phyloP scores from a whole-genome alignment of 2,113 vertebrate species.

The Centropus unirufus region DNA sequence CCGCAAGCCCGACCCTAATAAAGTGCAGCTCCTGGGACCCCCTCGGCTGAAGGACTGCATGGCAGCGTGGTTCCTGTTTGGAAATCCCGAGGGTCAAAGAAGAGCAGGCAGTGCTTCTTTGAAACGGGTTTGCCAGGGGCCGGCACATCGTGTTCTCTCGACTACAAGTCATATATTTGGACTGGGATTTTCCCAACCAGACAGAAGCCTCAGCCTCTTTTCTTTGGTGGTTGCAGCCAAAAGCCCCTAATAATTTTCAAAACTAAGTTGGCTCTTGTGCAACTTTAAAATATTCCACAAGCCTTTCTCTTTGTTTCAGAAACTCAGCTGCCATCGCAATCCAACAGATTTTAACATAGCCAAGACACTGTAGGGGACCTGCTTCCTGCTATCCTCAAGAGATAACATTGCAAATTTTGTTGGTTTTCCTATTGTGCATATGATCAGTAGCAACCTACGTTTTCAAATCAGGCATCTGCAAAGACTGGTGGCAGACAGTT shows the following conservation, averaged over 20 bases:
- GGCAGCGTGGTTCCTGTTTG: background rate
- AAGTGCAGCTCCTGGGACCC: background rate
- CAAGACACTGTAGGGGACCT: background rate
- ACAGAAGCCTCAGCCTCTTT: background rate
- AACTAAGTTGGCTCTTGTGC: background rate
- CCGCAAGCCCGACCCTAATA: background rate
- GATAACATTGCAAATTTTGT: background rate
- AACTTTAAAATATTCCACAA: background rate
- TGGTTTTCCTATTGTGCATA: background rate
- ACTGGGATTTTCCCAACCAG: background rate
- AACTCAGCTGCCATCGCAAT: background rate
- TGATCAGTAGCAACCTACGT: background rate
- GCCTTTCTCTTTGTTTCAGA: background rate
- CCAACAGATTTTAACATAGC: background rate
- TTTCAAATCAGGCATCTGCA: background rate
- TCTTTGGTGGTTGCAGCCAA: background rate
- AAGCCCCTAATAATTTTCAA: background rate
- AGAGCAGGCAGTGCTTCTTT: background rate
- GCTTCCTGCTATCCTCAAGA: background rate
- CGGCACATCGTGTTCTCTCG: too few relatives aligned
- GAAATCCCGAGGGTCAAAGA: background rate
- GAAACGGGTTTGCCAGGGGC: too few relatives aligned
- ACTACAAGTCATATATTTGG: background rate
- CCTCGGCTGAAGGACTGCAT: background rate
- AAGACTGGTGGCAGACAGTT: background rate